phyloP scores from a whole-genome alignment of 2,888 invertebrate genomes.

The Myopa testacea region DNA sequence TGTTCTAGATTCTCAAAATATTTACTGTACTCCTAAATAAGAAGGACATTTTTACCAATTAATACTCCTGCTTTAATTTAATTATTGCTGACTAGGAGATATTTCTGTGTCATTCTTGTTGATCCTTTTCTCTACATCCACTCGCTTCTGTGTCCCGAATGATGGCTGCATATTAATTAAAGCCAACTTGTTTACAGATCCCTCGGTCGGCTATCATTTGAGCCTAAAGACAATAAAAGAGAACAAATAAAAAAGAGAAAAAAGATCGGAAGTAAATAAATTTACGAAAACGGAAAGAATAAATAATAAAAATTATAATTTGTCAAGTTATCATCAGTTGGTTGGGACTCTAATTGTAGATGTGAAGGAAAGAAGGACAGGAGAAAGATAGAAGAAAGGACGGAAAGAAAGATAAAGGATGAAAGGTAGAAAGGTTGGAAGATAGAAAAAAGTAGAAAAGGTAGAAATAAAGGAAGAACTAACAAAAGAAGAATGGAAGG shows the following conservation, averaged over 20 bases:
- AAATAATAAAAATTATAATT: conserved; percentile 2
- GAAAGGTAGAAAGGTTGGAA: too few relatives aligned
- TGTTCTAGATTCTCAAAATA: too few relatives aligned
- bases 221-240: conserved; percentile 8
- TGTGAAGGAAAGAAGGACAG: background rate
- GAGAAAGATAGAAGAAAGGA: background rate
- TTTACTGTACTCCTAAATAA: too few relatives aligned
- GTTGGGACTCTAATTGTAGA: background rate
- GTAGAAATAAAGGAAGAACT: too few relatives aligned
- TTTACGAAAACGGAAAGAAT: conserved; percentile 1
- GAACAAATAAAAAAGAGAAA: background rate
- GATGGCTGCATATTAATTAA: conserved; percentile 65
- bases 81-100: too few relatives aligned
- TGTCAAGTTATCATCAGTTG: background rate
- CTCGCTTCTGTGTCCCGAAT: conserved; percentile 44
- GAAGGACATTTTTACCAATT: too few relatives aligned
- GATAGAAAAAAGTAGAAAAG: too few relatives aligned
- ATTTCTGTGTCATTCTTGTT: background rate
- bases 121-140: conserved; percentile 9
- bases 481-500: too few relatives aligned
- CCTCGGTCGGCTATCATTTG: conserved; percentile 31
- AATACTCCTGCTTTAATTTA: too few relatives aligned
- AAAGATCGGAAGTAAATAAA: background rate
- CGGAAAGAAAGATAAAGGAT: too few relatives aligned
- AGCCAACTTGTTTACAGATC: conserved; percentile 64